These are phyloP conservation scores for Halisarca cf. caerulea DNA, from an alignment of 37 sponge, comb jelly and placozoan species.

Conservation along the genomic window DNA sequence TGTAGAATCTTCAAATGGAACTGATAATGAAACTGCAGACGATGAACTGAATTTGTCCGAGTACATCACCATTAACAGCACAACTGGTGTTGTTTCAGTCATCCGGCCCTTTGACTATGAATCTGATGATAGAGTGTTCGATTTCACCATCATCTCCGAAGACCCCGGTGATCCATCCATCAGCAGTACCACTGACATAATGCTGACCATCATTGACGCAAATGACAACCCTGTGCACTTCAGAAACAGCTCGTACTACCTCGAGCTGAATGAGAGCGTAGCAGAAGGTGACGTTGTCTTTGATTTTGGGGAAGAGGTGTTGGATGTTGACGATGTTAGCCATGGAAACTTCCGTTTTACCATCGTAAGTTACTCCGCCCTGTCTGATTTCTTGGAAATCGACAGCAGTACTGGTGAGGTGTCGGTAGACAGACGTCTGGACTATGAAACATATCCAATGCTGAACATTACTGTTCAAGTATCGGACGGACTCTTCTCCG, in stretches of 20 bases:
- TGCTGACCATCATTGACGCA: constrained; percentile 5
- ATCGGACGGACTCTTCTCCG: constrained; percentile 9
- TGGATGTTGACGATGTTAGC: constrained; percentile 60
- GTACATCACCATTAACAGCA: neutral
- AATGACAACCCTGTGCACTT: constrained; percentile 37
- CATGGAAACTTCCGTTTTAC: constrained; percentile 39
- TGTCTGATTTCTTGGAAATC: constrained; percentile 33
- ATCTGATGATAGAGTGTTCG: neutral
- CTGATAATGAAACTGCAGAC: neutral
- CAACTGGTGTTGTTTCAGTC: constrained; percentile 3
- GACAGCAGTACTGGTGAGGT: constrained; percentile 46
- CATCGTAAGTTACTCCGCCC: constrained; percentile 35
- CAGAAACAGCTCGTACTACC: neutral
- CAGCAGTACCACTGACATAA: neutral
- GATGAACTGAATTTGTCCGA: neutral
- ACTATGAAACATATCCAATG: constrained; percentile 15
- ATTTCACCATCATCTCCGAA: constrained; percentile 4
- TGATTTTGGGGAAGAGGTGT: constrained; percentile 31
- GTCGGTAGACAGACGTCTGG: neutral
- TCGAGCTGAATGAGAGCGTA: neutral
- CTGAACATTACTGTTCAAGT: constrained; percentile 18
- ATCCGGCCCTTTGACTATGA: constrained; percentile 15
- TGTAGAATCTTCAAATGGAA: neutral
- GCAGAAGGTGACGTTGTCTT: neutral
- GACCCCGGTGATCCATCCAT: neutral